Evolutionary conservation across 1,140 invertebrate genomes (phyloP).

Genomic region (Fopius arisanus): DNA sequence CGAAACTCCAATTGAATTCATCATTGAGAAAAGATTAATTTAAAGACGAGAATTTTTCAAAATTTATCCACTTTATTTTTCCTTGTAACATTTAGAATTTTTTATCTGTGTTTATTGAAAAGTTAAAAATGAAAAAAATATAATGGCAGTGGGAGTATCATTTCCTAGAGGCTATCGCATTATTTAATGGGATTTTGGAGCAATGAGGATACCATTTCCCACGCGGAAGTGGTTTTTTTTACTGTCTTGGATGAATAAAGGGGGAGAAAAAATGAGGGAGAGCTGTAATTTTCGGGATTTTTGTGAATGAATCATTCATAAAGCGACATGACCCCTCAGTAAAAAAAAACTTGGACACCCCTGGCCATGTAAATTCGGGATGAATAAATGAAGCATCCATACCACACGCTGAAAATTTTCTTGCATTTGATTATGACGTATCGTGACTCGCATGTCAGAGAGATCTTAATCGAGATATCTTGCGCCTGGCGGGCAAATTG

Average conservation of each 20-base stretch:
- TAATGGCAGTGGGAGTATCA: no score
- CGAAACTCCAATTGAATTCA: no score
- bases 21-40: no score
- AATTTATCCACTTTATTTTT: no score
- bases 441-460: slow-evolving; percentile 29
- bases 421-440: slow-evolving; percentile 31
- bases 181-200: neutral
- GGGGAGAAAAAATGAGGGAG: neutral
- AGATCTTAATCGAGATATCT: slow-evolving; percentile 26
- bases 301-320: slow-evolving; percentile 27
- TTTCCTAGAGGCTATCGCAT: neutral
- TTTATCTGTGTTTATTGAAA: no score
- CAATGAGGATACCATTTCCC: neutral
- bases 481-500: slow-evolving; percentile 22
- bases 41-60: no score
- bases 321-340: neutral
- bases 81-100: no score
- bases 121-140: no score
- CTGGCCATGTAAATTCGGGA: slow-evolving; percentile 15
- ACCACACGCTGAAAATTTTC: neutral
- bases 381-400: neutral
- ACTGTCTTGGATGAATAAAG: neutral
- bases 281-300: neutral
- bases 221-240: neutral
- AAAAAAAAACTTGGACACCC: neutral